Base-by-base conservation (phyloP, 2,888 invertebrate genomes). In the Amblyteles armatorius region DNA sequence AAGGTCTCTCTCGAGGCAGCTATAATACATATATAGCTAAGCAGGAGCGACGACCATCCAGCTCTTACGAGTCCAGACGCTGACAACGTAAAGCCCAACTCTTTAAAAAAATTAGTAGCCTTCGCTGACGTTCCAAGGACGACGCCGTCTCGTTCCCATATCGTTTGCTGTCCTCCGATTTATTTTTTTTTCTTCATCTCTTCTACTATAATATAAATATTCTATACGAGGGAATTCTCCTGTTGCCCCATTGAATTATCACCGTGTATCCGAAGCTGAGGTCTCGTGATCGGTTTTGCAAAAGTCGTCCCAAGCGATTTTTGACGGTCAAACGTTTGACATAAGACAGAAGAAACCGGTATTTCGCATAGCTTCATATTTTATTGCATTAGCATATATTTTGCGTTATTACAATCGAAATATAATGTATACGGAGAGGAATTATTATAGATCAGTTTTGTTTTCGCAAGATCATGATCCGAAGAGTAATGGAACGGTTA, bases 51-150 rank as follows among this genome's bases (percentile, higher is more conserved):
- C 65, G 55, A 68, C 52, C 26, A 50, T 84, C 52, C 52, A 69
- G 67, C 65, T 81, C 63, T 74, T 60, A 52, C 72, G 68, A 68
- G 68, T 36, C 79, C 73, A 79, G 79, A 79, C 76, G 74, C 67
- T 81, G 81, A 65, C 76, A 84, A 84, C 81, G 69, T 73, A 77
- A 69, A 26, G 55, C 57, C 55, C 55, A 55, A 67, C 67, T 77
- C 77, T 77, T 26, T 52, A 68, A n/a, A 55, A 40, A 81, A 80
- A 78, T 81, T 69, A 74, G 48, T 76, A 79, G 84, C 36, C 74
- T 79, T 69, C 76, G 57, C 29, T 79, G 82, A 76, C 76, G 60
- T 77, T 52, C 76, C 82, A 85, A 85, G 85, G 85, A 79, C 67
- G 67, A 65, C 60, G 60, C 60, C 60, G 29, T 60, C 60, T 60